phyloP scores from a whole-genome alignment of 2,888 invertebrate species.

The Scaptomyza cyrtandrae region DNA sequence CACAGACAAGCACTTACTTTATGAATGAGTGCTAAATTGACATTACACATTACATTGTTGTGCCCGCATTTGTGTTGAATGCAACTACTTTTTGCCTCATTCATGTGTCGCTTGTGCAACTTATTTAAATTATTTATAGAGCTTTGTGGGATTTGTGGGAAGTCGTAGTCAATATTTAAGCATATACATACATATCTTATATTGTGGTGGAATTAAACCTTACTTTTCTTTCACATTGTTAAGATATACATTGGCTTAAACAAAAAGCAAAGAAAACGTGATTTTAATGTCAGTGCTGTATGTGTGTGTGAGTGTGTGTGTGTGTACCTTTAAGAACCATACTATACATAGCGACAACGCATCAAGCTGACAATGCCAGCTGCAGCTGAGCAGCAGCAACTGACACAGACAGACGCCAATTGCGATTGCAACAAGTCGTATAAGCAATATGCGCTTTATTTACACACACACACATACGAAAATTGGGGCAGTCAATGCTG shows the following conservation, averaged over 20 bases:
- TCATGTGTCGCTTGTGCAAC: no score
- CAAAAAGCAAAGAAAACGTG: neutral
- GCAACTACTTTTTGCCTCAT: no score
- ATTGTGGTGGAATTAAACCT: neutral
- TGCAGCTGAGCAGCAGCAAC: constrained; percentile 9
- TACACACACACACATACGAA: constrained; percentile 46
- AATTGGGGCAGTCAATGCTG: constrained; percentile 56
- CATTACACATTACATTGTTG: no score
- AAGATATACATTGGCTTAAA: neutral
- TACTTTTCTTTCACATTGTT: neutral
- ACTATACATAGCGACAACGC: constrained; percentile 7
- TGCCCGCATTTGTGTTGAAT: no score
- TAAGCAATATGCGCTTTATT: constrained; percentile 70
- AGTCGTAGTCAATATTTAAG: no score
- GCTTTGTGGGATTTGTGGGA: neutral
- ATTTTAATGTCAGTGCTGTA: neutral
- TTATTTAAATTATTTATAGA: neutral
- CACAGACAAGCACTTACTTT: no score
- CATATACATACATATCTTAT: neutral
- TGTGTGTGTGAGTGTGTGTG: no score
- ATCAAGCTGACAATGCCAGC: constrained; percentile 13
- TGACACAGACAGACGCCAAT: constrained; percentile 14
- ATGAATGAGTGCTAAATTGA: no score
- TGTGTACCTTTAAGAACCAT: neutral
- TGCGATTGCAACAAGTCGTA: constrained; percentile 75